Conservation (phyloP, 2,888 invertebrate genomes). For the Gymnoscelis rufifasciata region DNA sequence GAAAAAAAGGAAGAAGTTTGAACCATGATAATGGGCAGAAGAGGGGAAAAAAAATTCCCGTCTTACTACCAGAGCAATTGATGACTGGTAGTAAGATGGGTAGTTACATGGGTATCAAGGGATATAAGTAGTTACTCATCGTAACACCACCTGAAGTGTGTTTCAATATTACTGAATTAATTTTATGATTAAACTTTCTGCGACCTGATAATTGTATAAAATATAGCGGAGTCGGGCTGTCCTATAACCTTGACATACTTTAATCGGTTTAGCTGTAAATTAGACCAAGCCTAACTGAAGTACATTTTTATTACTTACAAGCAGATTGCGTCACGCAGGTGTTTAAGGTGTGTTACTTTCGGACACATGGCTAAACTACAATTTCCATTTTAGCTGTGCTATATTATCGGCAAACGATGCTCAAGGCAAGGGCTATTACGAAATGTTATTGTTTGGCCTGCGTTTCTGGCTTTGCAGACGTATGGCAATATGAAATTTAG, state of each 20-base stretch:
- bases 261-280: neutral
- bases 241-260: conserved; percentile 12
- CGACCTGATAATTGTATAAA: no score
- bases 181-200: no score
- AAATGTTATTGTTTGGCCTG: neutral
- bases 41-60: no score
- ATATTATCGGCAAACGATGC: conserved; percentile 7
- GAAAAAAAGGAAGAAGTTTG: no score
- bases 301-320: neutral
- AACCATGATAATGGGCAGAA: no score
- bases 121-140: no score
- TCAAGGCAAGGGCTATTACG: conserved; percentile 1
- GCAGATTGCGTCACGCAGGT: conserved; percentile 15
- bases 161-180: no score
- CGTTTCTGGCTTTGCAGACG: neutral
- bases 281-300: conserved; percentile 3
- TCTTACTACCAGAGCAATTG: no score
- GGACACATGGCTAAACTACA: conserved; percentile 15
- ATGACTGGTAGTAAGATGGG: no score
- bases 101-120: no score
- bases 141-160: no score
- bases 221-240: neutral
- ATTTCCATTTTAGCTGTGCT: conserved; percentile 12
- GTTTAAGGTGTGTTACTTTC: conserved; percentile 10
- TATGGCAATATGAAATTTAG: no score